Conservation (phyloP, 1,140 invertebrate species). For the Chironomus tepperi region DNA sequence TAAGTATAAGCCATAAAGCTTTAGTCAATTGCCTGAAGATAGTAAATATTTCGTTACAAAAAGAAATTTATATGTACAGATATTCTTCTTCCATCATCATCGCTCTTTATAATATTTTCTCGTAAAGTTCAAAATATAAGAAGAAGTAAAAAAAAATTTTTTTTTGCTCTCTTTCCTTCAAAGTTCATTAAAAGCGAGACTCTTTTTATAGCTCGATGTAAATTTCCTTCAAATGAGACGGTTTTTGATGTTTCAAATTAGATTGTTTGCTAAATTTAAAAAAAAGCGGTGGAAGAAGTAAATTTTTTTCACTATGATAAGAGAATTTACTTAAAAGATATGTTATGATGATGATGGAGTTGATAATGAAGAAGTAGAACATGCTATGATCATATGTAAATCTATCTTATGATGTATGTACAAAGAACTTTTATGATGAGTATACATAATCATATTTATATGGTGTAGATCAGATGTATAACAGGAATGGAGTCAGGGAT, state of each 20-base stretch:
- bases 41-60: slow-evolving; percentile 14
- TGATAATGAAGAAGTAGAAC: no score
- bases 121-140: not conserved
- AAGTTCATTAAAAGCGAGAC: slow-evolving; percentile 12
- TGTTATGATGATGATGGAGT: no score
- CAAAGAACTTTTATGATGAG: no score
- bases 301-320: no score
- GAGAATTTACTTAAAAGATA: no score
- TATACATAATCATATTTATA: no score
- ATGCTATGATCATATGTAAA: no score
- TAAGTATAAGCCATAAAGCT: slow-evolving; percentile 13
- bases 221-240: not conserved
- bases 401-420: no score
- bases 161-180: not conserved
- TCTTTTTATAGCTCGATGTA: not conserved
- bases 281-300: not conserved
- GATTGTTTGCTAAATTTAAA: not conserved
- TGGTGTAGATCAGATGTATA: no score
- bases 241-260: not conserved
- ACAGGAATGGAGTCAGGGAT: no score
- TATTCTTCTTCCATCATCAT: not conserved
- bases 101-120: not conserved
- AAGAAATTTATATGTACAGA: slow-evolving; percentile 14
- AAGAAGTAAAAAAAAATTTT: not conserved
- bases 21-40: slow-evolving; percentile 6